These are phyloP conservation scores for Callospermophilus lateralis DNA, from an alignment of 2,113 vertebrate genomes.

Conservation along the genomic window DNA sequence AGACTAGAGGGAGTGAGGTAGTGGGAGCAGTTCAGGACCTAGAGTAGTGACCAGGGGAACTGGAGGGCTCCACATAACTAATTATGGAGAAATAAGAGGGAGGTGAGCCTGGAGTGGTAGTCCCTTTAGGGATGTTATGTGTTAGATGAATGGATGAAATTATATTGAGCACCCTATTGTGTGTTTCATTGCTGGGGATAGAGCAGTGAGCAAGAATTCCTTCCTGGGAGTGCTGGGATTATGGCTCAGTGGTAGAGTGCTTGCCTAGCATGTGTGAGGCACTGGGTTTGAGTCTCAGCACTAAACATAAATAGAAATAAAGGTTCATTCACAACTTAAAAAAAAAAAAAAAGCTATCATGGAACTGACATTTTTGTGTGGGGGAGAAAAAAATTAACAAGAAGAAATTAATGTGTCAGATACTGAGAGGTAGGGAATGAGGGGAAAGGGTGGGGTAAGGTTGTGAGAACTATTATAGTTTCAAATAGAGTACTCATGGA, in stretches of 20 bases:
- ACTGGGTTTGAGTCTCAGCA: too few species aligned
- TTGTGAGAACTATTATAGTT: neutral
- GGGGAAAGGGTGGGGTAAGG: neutral
- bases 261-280: too few species aligned
- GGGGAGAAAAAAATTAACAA: neutral
- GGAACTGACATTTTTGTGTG: neutral
- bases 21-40: neutral
- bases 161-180: neutral
- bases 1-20: neutral
- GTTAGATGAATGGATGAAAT: neutral
- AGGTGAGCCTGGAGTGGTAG: neutral
- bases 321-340: too few species aligned
- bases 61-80: neutral
- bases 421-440: neutral
- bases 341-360: neutral
- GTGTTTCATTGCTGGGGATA: neutral
- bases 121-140: neutral
- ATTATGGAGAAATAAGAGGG: neutral
- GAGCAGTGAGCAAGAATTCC: conserved; percentile 20
- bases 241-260: too few species aligned
- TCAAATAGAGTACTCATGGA: neutral
- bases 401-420: neutral
- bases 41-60: neutral
- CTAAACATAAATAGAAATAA: too few species aligned
- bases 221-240: neutral